Base-by-base conservation (phyloP, 2,113 vertebrate species). In the Stercorarius parasiticus region DNA sequence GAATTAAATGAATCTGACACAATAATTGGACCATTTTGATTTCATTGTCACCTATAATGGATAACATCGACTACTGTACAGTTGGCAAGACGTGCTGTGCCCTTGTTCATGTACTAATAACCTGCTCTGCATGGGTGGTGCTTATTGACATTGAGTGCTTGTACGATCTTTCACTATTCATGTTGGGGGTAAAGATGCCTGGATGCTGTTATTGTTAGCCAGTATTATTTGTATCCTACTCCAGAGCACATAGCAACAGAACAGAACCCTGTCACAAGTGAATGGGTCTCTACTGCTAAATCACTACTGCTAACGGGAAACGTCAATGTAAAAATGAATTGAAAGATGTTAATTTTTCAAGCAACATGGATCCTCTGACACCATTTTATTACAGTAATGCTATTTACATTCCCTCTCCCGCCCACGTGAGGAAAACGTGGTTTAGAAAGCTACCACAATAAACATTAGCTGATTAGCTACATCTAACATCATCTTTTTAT, bases 321-420 rank as follows among this genome's bases (percentile, higher is more conserved):
- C 8, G 83, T 86, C 92, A 94, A n/a, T 27, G 86, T 59, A 84
- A 87, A 96, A 95, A 81, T 62, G 70, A 84, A 94, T 72, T 89
- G 69, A 85, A 96, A 94, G 83, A 89, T 30, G 43, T 58, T 95
- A 93, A 94, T 94, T 96, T 95, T 95, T 93, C 95, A 94, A 91
- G 83, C 78, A 80, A 94, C 86, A 53, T 53, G 86, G 62, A 87
- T 73, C 2, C 34, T 81, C 61, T 89, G 83, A 85, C 81, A 95
- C 78, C 78, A 80, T 58, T 95, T 91, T 85, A 94, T 96, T 95
- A 93, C 49, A 93, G 73, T 56, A 82, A 70, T 36, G 50, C 5
- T 83, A 87, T 94, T 82, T 93, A 80, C 71, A 42, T 76, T 77
- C 38, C 45, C 40, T 97, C 49, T 29, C n/a, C n/a, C 2, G 3